Evolutionary conservation across 2,888 invertebrate genomes (phyloP).

Genomic region (Ectemnius lituratus): DNA sequence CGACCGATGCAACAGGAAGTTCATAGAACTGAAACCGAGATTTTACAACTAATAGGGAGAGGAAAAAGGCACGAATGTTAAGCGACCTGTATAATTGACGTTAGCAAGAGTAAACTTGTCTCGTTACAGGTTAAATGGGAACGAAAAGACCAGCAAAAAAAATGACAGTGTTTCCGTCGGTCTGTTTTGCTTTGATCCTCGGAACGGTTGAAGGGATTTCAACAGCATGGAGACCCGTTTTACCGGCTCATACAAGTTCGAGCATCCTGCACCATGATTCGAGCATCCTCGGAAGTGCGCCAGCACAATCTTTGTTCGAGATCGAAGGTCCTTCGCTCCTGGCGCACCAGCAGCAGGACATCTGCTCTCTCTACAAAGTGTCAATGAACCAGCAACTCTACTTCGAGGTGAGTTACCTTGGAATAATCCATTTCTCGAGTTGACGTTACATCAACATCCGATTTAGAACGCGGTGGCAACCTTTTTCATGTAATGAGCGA

Average conservation of each 20-base stretch:
- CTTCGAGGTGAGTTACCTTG: slow-evolving; percentile 73
- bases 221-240: slow-evolving; percentile 69
- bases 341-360: slow-evolving; percentile 75
- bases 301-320: slow-evolving; percentile 48
- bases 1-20: no score
- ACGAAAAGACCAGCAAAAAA: no score
- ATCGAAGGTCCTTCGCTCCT: slow-evolving; percentile 41
- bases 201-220: slow-evolving; percentile 54
- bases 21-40: no score
- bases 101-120: no score
- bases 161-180: slow-evolving; percentile 6
- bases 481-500: no score
- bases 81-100: no score
- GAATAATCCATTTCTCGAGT: neutral
- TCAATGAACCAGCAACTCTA: slow-evolving; percentile 84
- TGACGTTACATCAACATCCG: no score
- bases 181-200: slow-evolving; percentile 45
- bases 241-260: slow-evolving; percentile 57
- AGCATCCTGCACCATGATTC: slow-evolving; percentile 67
- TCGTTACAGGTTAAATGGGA: no score
- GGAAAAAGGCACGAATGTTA: no score
- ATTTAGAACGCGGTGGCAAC: no score
- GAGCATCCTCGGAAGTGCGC: slow-evolving; percentile 54
- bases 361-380: slow-evolving; percentile 85
- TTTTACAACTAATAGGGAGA: no score